These are phyloP conservation scores for Trachurus trachurus DNA, from an alignment of 2,797 vertebrate species.

Conservation along the genomic window DNA sequence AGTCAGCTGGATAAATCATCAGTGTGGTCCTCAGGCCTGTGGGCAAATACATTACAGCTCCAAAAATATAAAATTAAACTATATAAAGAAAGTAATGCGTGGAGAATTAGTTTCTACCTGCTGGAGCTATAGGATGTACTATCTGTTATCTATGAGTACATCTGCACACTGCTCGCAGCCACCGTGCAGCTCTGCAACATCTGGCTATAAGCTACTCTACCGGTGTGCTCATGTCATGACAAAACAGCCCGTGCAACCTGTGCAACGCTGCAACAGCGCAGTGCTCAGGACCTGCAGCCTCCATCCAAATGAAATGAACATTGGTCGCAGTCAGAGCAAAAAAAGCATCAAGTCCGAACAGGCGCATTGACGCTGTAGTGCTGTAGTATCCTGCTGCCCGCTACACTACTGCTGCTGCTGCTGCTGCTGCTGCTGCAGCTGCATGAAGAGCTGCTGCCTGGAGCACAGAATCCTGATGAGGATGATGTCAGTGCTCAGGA, in stretches of 20 bases:
- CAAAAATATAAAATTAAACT: not conserved
- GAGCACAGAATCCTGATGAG: conserved; percentile 38
- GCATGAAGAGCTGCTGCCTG: conserved; percentile 35
- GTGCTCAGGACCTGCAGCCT: not conserved
- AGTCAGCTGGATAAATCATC: not conserved
- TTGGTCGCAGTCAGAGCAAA: not conserved
- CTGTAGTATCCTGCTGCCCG: too few relatives aligned
- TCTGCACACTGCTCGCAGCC: conserved; percentile 14
- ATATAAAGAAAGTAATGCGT: not conserved
- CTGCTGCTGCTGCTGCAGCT: conserved; percentile 12
- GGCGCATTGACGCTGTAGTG: conserved; percentile 60
- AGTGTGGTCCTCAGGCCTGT: not conserved
- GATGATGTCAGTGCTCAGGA: conserved; percentile 74
- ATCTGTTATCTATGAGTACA: not conserved
- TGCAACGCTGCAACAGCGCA: conserved; percentile 4
- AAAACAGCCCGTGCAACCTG: conserved; percentile 7
- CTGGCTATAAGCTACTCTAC: conserved; percentile 24
- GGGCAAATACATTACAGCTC: not conserved
- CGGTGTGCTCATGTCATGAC: not conserved
- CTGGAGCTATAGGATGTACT: not conserved
- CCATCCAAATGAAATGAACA: not conserved
- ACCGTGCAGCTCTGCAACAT: conserved; percentile 37
- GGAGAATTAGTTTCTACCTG: not conserved
- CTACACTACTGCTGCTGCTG: too few relatives aligned
- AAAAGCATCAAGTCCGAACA: conserved; percentile 18